phyloP scores from a whole-genome alignment of 2,113 vertebrate species.

The Gymnorhina tibicen region DNA sequence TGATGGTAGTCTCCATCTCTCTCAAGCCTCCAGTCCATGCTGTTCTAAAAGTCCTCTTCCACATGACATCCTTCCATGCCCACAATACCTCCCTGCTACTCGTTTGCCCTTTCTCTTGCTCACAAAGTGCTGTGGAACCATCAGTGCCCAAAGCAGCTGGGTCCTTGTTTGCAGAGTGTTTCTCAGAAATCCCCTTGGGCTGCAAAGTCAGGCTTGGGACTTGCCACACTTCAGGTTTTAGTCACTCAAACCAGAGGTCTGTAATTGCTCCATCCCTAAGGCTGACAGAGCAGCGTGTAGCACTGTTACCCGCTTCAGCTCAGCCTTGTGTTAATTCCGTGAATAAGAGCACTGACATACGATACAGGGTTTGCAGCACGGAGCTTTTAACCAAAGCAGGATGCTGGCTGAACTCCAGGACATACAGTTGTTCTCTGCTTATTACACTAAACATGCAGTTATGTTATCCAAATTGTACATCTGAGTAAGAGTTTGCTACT shows the following conservation, averaged over 20 bases:
- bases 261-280: not conserved
- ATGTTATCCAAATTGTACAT: not conserved
- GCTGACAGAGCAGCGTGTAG: not conserved
- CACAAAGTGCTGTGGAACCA: not conserved
- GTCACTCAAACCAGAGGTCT: not conserved
- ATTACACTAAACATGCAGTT: not conserved
- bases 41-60: not conserved
- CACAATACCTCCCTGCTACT: not conserved
- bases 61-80: not conserved
- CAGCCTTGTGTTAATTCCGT: not conserved
- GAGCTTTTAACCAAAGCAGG: not conserved
- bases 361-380: not conserved
- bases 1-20: not conserved
- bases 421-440: not conserved
- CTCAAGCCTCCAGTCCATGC: not conserved
- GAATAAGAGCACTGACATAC: not conserved
- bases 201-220: not conserved
- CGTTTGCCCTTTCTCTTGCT: not conserved
- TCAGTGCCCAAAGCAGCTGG: not conserved
- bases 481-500: slow-evolving; percentile 1
- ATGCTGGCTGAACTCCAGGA: not conserved
- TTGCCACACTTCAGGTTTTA: not conserved
- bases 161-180: not conserved
- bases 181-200: not conserved
- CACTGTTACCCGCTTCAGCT: not conserved